Evolutionary conservation across 2,888 invertebrate species (phyloP).

Genomic region (Uloborus plumipes): DNA sequence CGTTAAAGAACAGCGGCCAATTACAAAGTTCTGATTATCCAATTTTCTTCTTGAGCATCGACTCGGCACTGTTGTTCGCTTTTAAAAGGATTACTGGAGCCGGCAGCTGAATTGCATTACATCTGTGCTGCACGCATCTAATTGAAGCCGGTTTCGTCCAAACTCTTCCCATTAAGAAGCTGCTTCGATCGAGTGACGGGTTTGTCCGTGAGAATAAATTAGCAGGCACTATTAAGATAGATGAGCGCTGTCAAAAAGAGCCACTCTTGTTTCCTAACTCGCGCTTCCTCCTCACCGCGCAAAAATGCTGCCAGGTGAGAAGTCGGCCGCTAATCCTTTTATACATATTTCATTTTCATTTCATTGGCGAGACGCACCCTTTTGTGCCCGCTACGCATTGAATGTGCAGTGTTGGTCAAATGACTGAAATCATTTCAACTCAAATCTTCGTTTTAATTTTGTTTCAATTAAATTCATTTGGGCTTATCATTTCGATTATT

Average conservation of each 20-base stretch:
- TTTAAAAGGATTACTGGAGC: conserved; percentile 49
- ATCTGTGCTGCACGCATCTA: conserved; percentile 46
- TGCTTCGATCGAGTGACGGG: conserved; percentile 57
- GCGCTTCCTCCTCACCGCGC: neutral
- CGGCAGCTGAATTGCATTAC: conserved; percentile 59
- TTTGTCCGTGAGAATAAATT: conserved; percentile 62
- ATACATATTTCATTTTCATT: no score
- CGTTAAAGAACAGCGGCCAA: conserved; percentile 61
- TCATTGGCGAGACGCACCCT: no score
- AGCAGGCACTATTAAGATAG: conserved; percentile 58
- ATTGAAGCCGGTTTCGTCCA: conserved; percentile 57
- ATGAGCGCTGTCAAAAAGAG: conserved; percentile 55
- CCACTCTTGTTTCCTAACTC: conserved; percentile 35
- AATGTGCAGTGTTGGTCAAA: no score
- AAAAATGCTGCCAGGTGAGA: no score
- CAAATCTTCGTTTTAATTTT: no score
- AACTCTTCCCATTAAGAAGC: conserved; percentile 59
- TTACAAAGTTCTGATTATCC: conserved; percentile 64
- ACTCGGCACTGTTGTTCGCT: conserved; percentile 3
- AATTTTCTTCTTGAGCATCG: conserved; percentile 58
- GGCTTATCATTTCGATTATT: no score
- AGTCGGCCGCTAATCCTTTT: no score
- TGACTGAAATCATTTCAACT: no score
- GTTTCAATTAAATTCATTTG: no score
- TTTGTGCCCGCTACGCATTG: no score